Evolutionary conservation across 2,113 vertebrate species (phyloP).

Genomic region (Aegotheles bennettii): DNA sequence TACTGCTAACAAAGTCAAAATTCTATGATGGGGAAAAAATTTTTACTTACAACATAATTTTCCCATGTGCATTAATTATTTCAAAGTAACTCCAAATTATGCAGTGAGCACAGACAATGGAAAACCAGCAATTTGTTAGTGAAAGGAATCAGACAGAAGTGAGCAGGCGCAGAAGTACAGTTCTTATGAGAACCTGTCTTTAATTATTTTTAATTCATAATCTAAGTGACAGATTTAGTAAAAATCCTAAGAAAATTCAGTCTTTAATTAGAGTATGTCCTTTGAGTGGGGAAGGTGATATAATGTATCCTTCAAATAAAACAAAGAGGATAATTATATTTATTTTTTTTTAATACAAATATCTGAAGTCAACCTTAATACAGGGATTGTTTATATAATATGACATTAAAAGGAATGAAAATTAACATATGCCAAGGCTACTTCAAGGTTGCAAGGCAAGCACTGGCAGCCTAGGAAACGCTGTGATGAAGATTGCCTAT

Average conservation of each 20-base stretch:
- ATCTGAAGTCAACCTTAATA: slow-evolving; percentile 12
- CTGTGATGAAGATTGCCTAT: background rate
- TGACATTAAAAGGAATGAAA: slow-evolving; percentile 23
- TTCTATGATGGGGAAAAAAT: background rate
- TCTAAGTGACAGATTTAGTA: slow-evolving; percentile 50
- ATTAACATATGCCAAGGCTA: slow-evolving; percentile 32
- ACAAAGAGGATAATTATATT: background rate
- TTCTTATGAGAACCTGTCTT: slow-evolving; percentile 20
- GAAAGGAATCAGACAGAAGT: background rate
- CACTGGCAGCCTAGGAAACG: background rate
- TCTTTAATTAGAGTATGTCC: slow-evolving; percentile 44
- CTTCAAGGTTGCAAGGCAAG: slow-evolving; percentile 1
- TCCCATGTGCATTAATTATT: background rate
- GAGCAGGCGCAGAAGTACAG: slow-evolving; percentile 8
- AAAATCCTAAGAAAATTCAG: slow-evolving; percentile 41
- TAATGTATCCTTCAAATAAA: slow-evolving; percentile 13
- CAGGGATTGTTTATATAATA: background rate
- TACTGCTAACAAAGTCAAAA: background rate
- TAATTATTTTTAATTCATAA: slow-evolving; percentile 59
- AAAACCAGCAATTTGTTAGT: background rate
- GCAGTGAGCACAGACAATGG: background rate
- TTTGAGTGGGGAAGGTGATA: background rate
- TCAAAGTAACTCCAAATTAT: background rate
- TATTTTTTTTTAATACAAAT: background rate
- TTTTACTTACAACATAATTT: background rate